A percentile compares a stretch with the other conserved stretches of the same genome.
Evolutionary conservation across 1,140 invertebrate genomes (phyloP).

Genomic region (Dendroctonus valens): DNA sequence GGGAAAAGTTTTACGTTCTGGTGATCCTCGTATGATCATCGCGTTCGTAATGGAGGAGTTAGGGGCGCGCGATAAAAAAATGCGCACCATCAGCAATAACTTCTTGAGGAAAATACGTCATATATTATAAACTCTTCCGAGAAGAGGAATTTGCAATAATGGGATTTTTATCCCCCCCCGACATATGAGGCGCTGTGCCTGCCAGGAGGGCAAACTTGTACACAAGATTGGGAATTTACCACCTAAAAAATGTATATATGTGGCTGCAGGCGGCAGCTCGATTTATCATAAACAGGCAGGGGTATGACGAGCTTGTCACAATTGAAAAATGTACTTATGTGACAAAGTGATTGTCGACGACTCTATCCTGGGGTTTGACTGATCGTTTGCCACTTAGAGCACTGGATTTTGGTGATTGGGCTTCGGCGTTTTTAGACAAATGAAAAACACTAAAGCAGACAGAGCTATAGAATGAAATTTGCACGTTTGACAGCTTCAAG

Average conservation of each 20-base stretch:
- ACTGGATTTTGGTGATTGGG: too few species aligned
- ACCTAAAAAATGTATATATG: background rate
- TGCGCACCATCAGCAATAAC: too few species aligned
- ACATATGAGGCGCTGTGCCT: constrained; percentile 3
- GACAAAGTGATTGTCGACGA: too few species aligned
- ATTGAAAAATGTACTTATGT: constrained; percentile 4
- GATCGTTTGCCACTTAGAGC: too few species aligned
- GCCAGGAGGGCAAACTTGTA: constrained; percentile 4
- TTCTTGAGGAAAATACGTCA: background rate
- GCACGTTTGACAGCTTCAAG: too few species aligned
- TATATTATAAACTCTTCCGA: constrained; percentile 5
- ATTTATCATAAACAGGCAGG: constrained; percentile 16
- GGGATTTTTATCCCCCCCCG: constrained; percentile 9
- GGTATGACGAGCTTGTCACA: background rate
- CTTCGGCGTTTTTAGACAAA: too few species aligned
- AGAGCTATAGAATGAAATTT: too few species aligned
- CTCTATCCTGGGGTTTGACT: too few species aligned
- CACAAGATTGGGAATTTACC: constrained; percentile 3
- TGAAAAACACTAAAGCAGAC: too few species aligned
- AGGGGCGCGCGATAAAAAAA: too few species aligned
- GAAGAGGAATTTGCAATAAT: constrained; percentile 14
- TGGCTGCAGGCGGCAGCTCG: constrained; percentile 1
- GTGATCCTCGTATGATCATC: too few species aligned
- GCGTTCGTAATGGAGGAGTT: too few species aligned
- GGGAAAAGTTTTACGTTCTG: background rate